These are phyloP conservation scores for Desoria tigrina DNA, from an alignment of 2,888 invertebrate species.

Conservation along the genomic window DNA sequence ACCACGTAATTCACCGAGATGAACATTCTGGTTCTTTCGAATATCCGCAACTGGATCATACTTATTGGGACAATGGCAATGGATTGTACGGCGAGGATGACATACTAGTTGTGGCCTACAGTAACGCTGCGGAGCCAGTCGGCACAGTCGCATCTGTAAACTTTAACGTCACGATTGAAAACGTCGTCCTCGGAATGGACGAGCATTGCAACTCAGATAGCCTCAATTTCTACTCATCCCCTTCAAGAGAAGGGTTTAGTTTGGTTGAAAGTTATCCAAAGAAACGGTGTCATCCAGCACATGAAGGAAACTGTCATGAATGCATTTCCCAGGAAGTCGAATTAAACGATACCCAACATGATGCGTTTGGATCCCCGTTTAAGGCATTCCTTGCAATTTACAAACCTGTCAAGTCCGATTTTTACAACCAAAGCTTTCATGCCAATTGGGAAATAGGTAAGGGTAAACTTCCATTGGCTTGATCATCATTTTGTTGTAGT, in stretches of 20 bases:
- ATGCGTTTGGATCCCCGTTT: conserved; percentile 23
- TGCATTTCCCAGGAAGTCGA: not conserved
- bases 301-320: not conserved
- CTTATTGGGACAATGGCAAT: not conserved
- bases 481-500: too few species aligned
- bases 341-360: conserved; percentile 15
- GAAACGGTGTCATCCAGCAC: not conserved
- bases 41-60: not conserved
- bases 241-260: conserved; percentile 22
- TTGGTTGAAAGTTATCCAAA: conserved; percentile 24
- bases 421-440: not conserved
- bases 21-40: not conserved
- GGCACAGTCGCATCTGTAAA: conserved; percentile 14
- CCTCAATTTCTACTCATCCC: conserved; percentile 29
- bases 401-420: not conserved
- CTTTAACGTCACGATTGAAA: conserved; percentile 22
- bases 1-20: not conserved
- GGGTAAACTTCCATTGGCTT: not conserved
- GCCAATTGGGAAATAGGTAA: conserved; percentile 14
- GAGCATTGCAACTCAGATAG: conserved; percentile 21
- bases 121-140: conserved; percentile 14
- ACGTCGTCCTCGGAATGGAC: conserved; percentile 1
- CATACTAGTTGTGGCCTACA: conserved; percentile 29
- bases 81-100: not conserved
- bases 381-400: conserved; percentile 20